Evolutionary conservation across 1,140 invertebrate genomes (phyloP), one percentile per base, ranked within the genome.

Genomic region (Latrodectus geometricus): DNA sequence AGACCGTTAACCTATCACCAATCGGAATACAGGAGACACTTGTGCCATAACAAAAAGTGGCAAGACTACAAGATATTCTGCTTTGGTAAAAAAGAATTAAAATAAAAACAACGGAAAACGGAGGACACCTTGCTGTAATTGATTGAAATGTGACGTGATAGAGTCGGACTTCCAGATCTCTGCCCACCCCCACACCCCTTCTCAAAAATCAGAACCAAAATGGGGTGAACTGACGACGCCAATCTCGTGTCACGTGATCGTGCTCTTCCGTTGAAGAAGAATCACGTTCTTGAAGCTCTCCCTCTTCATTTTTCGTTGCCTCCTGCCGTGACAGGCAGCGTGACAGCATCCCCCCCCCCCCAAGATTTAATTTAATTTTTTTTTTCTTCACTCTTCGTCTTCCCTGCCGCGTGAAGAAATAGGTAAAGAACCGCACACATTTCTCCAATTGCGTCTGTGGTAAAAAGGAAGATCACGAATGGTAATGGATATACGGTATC

Each of bases 61-160:
- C 35, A 35, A 35, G 35, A 35, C 35, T 3, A 35, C 35, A 35
- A 35, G 5, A 35, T 35, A 35, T 35, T 35, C 35, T 35, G 35
- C 5, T 35, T 35, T 35, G 35, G 35, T 35, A 35, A 5, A 35
- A 35, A 56, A 14, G 54, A 8, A 61, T 14, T 14, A 61, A 61
- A 61, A 61, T 61, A 61, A 61, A 4, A 61, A 61, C 8, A 61
- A 61, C 0, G 8, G 8, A 61, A 61, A 61, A 61, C 11, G 54
- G 11, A 8, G 11, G 54, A 17, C 17, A 17, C 17, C 54, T 17
- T 61, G 14, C 70, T 14, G 54, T 76, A 84, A 84, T 84, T 84
- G 82, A 69, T 73, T 73, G 72, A 84, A 76, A 84, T 84, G 82
- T 84, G 82, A 84, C 82, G 74, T 76, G 72, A 48, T 52, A 70